These are phyloP conservation scores for Gymnosoma rotundatum DNA, from an alignment of 2,888 invertebrate genomes.

Conservation along the genomic window DNA sequence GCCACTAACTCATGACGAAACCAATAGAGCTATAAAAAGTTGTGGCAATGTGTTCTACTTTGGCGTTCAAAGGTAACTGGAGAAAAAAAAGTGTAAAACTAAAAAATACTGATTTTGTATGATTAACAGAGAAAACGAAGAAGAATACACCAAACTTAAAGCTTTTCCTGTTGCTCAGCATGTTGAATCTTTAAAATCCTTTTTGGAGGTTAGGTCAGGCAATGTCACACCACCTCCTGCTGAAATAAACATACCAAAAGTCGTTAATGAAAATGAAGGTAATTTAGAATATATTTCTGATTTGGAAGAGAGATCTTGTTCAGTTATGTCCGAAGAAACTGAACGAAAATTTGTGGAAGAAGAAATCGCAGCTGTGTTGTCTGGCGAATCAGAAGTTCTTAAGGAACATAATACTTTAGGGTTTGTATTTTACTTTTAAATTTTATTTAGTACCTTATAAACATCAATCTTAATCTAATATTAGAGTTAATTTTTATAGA, in stretches of 20 bases:
- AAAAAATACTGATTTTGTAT: not conserved
- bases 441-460: not conserved
- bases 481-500: slow-evolving; percentile 87
- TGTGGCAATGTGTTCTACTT: slow-evolving; percentile 89
- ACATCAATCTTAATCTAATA: slow-evolving; percentile 43
- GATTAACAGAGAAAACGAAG: slow-evolving; percentile 74
- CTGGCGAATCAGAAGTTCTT: slow-evolving; percentile 87
- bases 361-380: slow-evolving; percentile 86
- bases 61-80: slow-evolving; percentile 81
- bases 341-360: slow-evolving; percentile 84
- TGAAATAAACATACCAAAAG: not conserved
- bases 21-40: slow-evolving; percentile 87
- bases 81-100: not conserved
- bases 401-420: slow-evolving; percentile 87
- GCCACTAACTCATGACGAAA: slow-evolving; percentile 89
- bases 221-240: slow-evolving; percentile 14
- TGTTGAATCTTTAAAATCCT: slow-evolving; percentile 61
- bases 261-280: not conserved
- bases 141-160: slow-evolving; percentile 70
- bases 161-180: slow-evolving; percentile 75
- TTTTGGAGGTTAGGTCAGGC: slow-evolving; percentile 55
- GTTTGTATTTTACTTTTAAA: slow-evolving; percentile 78
- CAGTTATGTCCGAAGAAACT: slow-evolving; percentile 76
- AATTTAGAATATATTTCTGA: slow-evolving; percentile 73
- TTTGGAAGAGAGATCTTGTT: slow-evolving; percentile 76